phyloP scores from a whole-genome alignment of 1,140 invertebrate species.

The Halictus rubicundus region DNA sequence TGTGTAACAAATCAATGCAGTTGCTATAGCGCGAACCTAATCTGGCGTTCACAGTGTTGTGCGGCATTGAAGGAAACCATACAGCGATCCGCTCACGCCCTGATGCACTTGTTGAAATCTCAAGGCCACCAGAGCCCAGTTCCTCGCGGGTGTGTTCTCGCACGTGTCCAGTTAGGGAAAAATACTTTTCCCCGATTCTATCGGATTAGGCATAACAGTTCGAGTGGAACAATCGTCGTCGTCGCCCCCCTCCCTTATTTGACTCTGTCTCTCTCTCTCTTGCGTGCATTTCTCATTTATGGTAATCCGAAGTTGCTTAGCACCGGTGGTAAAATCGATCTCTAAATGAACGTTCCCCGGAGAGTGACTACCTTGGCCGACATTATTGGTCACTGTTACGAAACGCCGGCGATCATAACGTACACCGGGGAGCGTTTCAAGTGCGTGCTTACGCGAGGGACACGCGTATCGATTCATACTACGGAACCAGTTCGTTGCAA shows the following conservation, averaged over 20 bases:
- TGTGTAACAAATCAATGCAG: no score
- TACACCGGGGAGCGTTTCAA: not conserved
- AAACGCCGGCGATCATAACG: not conserved
- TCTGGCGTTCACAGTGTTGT: not conserved
- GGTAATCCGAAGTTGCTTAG: not conserved
- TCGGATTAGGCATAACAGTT: no score
- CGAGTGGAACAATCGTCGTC: not conserved
- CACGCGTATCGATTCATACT: not conserved
- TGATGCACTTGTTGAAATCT: slow-evolving; percentile 15
- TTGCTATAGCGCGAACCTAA: no score
- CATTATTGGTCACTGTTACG: slow-evolving; percentile 5
- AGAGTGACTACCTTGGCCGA: slow-evolving; percentile 21
- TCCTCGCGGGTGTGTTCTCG: no score
- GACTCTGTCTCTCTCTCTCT: not conserved
- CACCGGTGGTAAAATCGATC: not conserved
- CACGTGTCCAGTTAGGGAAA: no score
- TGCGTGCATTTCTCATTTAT: not conserved
- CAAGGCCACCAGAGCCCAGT: not conserved
- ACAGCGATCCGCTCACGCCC: not conserved
- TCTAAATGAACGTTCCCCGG: not conserved
- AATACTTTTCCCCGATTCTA: no score
- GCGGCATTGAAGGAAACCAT: not conserved
- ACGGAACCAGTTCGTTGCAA: not conserved
- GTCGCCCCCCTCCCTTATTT: no score
- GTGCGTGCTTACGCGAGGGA: not conserved